Evolutionary conservation across 2,113 vertebrate genomes (phyloP).

Genomic region (Hippopotamus amphibius): DNA sequence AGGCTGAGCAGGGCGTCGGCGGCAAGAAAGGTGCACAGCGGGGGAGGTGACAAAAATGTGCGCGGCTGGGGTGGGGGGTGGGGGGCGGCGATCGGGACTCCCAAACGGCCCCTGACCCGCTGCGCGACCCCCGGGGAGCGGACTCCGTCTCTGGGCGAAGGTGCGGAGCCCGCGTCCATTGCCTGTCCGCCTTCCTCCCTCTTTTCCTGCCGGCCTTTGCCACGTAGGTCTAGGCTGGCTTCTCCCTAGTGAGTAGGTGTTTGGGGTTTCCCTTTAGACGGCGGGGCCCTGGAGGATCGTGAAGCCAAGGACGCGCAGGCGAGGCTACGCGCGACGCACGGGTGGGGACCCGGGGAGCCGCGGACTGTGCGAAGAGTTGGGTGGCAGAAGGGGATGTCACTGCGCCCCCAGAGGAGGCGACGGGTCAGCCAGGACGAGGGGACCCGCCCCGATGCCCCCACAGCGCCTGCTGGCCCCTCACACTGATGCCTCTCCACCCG

Average conservation of each 20-base stretch:
- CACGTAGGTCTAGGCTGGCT: neutral
- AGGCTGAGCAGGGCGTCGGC: neutral
- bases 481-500: rapidly evolving
- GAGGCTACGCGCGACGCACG: rapidly evolving
- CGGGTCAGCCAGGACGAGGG: neutral
- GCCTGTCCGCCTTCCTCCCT: neutral
- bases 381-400: neutral
- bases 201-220: neutral
- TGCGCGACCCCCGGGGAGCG: neutral
- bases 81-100: neutral
- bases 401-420: neutral
- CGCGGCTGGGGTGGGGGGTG: rapidly evolving
- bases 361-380: neutral
- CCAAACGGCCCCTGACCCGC: rapidly evolving
- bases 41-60: neutral
- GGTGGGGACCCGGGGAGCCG: neutral
- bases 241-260: neutral
- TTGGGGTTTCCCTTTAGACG: neutral
- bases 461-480: neutral
- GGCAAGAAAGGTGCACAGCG: neutral
- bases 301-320: neutral
- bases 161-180: neutral
- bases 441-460: neutral
- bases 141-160: neutral
- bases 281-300: rapidly evolving